phyloP scores from a whole-genome alignment of 2,113 vertebrate genomes.

The Clinocottus analis region DNA sequence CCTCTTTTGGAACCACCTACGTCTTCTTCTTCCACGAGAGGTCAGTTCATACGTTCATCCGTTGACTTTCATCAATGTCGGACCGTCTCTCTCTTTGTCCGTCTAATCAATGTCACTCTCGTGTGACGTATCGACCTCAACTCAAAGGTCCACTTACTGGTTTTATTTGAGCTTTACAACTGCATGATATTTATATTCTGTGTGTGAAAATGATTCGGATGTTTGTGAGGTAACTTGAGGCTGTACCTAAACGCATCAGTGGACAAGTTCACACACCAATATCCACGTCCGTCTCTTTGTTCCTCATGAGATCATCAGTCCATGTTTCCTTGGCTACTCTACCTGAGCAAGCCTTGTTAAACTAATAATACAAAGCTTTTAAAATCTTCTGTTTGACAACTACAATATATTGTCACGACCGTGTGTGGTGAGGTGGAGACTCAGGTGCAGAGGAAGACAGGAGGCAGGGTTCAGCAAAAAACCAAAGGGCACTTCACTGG shows the following conservation, averaged over 20 bases:
- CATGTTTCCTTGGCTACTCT: no score
- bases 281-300: no score
- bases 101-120: no score
- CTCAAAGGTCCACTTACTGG: not conserved
- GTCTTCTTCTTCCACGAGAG: constrained; percentile 97
- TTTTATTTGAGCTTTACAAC: not conserved
- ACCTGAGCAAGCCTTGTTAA: not conserved
- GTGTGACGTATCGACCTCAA: no score
- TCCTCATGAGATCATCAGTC: no score
- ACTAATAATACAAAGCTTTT: not conserved
- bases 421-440: no score
- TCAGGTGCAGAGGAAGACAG: no score
- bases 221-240: not conserved
- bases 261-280: not conserved
- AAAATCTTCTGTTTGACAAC: not conserved
- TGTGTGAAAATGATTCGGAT: not conserved
- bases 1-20: constrained; percentile 88
- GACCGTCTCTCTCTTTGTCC: no score
- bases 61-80: not conserved
- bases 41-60: constrained; percentile 64
- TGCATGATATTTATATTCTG: not conserved
- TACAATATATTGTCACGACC: not conserved
- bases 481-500: no score
- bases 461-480: no score
- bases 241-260: not conserved